Conservation (phyloP, 1,140 invertebrate species). For the Nasonia longicornis region DNA sequence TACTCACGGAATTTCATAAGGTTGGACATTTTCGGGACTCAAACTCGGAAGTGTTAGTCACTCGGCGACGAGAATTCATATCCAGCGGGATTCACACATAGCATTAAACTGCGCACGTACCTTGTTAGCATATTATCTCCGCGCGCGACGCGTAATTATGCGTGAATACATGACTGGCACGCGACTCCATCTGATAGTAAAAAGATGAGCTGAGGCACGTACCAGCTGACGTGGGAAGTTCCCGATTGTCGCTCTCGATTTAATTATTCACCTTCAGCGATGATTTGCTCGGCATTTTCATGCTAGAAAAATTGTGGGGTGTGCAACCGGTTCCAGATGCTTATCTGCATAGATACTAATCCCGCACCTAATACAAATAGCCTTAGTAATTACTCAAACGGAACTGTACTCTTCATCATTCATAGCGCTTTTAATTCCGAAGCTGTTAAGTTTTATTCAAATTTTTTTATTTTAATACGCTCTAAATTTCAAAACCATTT, state of each 20-base stretch:
- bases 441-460: too few relatives aligned
- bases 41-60: conserved; percentile 20
- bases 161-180: conserved; percentile 48
- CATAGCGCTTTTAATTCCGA: neutral
- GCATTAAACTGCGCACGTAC: conserved; percentile 53
- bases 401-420: neutral
- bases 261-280: conserved; percentile 32
- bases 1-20: neutral
- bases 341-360: too few relatives aligned
- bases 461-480: too few relatives aligned
- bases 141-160: conserved; percentile 51
- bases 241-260: conserved; percentile 22
- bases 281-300: conserved; percentile 31
- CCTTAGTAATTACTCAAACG: too few relatives aligned
- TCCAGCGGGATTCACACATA: conserved; percentile 58
- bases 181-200: conserved; percentile 57
- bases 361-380: too few relatives aligned
- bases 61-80: conserved; percentile 51
- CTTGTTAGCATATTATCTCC: conserved; percentile 64
- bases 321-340: neutral
- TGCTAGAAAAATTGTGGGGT: neutral
- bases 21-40: neutral
- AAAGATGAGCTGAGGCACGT: conserved; percentile 39
- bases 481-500: neutral
- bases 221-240: conserved; percentile 42